A percentile compares a stretch with the other conserved stretches of the same genome.
Conservation (phyloP, 1,140 invertebrate genomes). For the Melanaphis sacchari region DNA sequence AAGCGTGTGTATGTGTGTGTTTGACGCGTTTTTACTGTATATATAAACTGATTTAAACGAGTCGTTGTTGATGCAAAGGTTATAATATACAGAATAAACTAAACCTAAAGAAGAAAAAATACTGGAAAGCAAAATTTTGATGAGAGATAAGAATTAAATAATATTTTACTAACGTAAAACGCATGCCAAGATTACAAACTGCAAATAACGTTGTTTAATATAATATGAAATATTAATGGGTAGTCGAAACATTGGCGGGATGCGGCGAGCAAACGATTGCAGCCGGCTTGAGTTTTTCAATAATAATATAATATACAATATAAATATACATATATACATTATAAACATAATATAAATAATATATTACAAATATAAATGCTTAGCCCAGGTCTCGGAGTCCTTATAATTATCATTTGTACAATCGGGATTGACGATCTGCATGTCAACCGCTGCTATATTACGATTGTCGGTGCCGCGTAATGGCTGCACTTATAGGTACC, state of each 20-base stretch:
- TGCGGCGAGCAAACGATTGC: neutral
- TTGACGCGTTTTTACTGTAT: too few species aligned
- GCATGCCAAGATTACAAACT: slow-evolving; percentile 15
- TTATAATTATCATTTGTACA: neutral
- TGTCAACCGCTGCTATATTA: slow-evolving; percentile 19
- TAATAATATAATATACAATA: neutral
- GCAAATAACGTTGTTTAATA: slow-evolving; percentile 15
- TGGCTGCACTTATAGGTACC: slow-evolving; percentile 1
- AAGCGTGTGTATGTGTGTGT: neutral
- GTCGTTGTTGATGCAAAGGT: neutral
- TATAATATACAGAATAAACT: neutral
- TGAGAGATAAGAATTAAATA: neutral
- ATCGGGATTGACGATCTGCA: slow-evolving; percentile 19
- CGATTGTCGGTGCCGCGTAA: neutral
- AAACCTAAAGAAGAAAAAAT: neutral
- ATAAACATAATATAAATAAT: neutral
- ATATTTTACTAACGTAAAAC: slow-evolving; percentile 25
- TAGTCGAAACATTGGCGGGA: neutral
- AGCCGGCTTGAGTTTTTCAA: slow-evolving; percentile 36
- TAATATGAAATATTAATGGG: neutral
- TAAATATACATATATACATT: neutral
- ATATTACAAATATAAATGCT: neutral
- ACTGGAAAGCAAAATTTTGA: neutral
- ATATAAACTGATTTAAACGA: neutral
- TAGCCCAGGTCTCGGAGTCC: neutral